A percentile compares a stretch with the other conserved stretches of the same genome.
phyloP scores from a whole-genome alignment of 2,888 invertebrate genomes.

The Liposcelis brunnea region DNA sequence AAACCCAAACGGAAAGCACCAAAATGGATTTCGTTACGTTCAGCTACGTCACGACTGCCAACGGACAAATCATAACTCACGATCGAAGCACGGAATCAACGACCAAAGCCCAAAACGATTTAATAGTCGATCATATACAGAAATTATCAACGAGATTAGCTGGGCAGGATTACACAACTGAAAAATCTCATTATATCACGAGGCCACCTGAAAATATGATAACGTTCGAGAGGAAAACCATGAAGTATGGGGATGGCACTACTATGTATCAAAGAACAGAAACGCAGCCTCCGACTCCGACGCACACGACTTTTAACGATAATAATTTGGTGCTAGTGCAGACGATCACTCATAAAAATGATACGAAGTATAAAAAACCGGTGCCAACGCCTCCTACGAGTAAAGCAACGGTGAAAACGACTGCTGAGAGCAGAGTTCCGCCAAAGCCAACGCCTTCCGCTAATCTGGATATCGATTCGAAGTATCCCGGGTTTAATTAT shows the following conservation, averaged over 20 bases:
- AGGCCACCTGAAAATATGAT: slow-evolving; percentile 12
- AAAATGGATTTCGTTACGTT: slow-evolving; percentile 10
- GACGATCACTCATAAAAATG: slow-evolving; percentile 20
- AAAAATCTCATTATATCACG: background rate
- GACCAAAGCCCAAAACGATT: slow-evolving; percentile 12
- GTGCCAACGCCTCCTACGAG: slow-evolving; percentile 13
- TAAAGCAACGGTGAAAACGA: slow-evolving; percentile 15
- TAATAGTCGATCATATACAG: slow-evolving; percentile 9
- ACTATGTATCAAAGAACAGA: too few species aligned
- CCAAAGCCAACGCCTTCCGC: too few species aligned
- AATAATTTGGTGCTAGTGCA: slow-evolving; percentile 26
- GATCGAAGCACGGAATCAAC: slow-evolving; percentile 5
- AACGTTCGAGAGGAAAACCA: slow-evolving; percentile 12
- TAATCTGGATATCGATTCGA: too few species aligned
- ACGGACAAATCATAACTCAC: slow-evolving; percentile 8
- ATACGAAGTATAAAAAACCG: slow-evolving; percentile 19
- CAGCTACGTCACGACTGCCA: slow-evolving; percentile 14
- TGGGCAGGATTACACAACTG: too few species aligned
- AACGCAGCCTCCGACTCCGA: slow-evolving; percentile 13
- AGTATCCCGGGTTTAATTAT: too few species aligned
- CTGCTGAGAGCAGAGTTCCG: slow-evolving; percentile 16
- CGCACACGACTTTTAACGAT: slow-evolving; percentile 14
- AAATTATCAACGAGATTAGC: background rate
- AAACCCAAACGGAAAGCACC: slow-evolving; percentile 7
- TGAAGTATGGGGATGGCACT: background rate